Conservation (phyloP, 92 coral and sea anemone species). For the Galaxea fascicularis region DNA sequence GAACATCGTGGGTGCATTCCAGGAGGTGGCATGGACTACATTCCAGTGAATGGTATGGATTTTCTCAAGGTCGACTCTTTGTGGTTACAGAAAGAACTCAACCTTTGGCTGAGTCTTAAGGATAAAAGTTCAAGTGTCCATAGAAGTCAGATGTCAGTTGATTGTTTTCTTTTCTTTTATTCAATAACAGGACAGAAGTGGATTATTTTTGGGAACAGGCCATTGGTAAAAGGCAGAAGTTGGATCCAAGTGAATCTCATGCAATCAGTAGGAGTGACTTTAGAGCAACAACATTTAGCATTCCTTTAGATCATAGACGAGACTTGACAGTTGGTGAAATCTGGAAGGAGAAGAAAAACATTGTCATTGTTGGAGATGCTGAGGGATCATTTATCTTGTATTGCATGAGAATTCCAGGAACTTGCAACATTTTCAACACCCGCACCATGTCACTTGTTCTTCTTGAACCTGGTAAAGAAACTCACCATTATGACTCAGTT, state of each 20-base stretch:
- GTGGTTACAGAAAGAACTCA: background rate
- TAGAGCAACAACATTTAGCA: constrained; percentile 38
- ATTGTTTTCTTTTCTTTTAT: background rate
- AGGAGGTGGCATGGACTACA: constrained; percentile 9
- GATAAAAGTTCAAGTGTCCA: too few species aligned
- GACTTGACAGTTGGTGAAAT: constrained; percentile 85
- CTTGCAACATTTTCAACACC: constrained; percentile 72
- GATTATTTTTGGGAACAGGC: constrained; percentile 37
- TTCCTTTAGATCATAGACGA: constrained; percentile 58
- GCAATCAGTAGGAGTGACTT: constrained; percentile 4
- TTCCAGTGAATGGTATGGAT: constrained; percentile 1
- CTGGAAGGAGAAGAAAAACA: constrained; percentile 92
- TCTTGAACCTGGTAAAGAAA: constrained; percentile 61
- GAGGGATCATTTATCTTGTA: constrained; percentile 83
- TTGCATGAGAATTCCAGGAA: constrained; percentile 65
- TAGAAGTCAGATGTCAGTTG: background rate
- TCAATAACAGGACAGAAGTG: constrained; percentile 27
- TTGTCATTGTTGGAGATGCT: constrained; percentile 84
- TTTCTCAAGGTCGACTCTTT: background rate
- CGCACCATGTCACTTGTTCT: constrained; percentile 55
- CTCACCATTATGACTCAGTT: too few species aligned
- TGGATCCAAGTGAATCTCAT: constrained; percentile 40
- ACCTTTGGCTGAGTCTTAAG: too few species aligned
- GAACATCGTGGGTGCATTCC: constrained; percentile 48
- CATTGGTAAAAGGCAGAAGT: constrained; percentile 30